These are phyloP conservation scores for Kryptopterus vitreolus DNA, from an alignment of 2,797 vertebrate genomes.

Conservation along the genomic window DNA sequence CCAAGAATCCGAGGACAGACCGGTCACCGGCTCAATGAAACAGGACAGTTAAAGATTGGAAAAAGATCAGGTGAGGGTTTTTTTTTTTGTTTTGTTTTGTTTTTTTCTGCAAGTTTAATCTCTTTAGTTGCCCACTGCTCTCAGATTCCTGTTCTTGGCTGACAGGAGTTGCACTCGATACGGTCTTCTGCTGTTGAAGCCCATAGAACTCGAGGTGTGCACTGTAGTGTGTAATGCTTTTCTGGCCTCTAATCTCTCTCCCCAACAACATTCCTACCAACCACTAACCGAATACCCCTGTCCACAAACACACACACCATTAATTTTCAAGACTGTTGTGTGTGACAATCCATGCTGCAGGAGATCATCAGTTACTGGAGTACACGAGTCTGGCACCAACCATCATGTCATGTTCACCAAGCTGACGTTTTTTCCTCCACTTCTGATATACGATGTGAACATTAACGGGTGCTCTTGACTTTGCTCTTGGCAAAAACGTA, in stretches of 20 bases:
- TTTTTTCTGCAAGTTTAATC: too few species aligned
- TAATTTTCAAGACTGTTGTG: not conserved
- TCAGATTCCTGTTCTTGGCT: not conserved
- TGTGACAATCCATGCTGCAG: not conserved
- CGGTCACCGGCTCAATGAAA: not conserved
- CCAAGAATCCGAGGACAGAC: not conserved
- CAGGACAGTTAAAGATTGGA: not conserved
- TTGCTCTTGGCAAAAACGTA: not conserved
- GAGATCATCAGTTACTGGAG: not conserved
- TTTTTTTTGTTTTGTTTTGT: not conserved
- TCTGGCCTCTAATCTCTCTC: not conserved
- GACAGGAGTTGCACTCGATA: not conserved
- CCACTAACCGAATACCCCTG: not conserved
- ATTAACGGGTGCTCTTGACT: not conserved
- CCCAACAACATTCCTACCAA: not conserved
- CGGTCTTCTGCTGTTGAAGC: not conserved
- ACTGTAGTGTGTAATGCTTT: not conserved
- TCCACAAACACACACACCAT: too few species aligned
- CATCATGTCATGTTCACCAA: not conserved
- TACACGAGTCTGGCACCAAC: not conserved
- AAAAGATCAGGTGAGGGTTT: not conserved
- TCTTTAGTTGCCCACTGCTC: not conserved
- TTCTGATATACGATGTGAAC: not conserved
- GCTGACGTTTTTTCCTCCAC: not conserved
- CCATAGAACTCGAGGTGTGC: not conserved